Evolutionary conservation across 2,888 invertebrate genomes (phyloP).

Genomic region (Cyclophora punctaria): DNA sequence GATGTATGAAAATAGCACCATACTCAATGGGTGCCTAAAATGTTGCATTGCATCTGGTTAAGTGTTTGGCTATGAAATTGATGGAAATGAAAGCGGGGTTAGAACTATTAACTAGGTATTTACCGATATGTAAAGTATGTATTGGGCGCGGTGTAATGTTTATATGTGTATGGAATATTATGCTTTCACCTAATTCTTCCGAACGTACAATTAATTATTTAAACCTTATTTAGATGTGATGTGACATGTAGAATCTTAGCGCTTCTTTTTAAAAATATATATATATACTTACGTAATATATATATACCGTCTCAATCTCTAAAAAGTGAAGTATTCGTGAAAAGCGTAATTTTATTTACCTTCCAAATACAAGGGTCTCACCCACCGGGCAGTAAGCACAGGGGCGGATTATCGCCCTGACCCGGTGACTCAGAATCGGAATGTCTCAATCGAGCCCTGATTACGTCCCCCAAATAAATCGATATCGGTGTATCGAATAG

Average conservation of each 20-base stretch:
- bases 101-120: too few species aligned
- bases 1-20: conserved; percentile 45
- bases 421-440: conserved; percentile 55
- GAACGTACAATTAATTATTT: too few species aligned
- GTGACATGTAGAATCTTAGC: neutral
- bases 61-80: too few species aligned
- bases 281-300: too few species aligned
- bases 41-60: conserved; percentile 12
- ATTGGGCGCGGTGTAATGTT: too few species aligned
- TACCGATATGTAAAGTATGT: too few species aligned
- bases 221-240: too few species aligned
- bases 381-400: conserved; percentile 30
- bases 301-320: neutral
- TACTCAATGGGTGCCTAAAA: conserved; percentile 20
- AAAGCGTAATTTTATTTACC: conserved; percentile 24
- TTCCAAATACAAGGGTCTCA: conserved; percentile 3
- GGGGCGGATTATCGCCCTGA: conserved; percentile 52
- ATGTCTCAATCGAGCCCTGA: conserved; percentile 53
- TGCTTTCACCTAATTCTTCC: too few species aligned
- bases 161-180: too few species aligned
- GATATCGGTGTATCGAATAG: neutral
- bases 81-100: too few species aligned
- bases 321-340: neutral
- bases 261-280: too few species aligned
- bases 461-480: conserved; percentile 21